phyloP scores from a whole-genome alignment of 2,113 vertebrate genomes.

The Ivindomyrus marchei region DNA sequence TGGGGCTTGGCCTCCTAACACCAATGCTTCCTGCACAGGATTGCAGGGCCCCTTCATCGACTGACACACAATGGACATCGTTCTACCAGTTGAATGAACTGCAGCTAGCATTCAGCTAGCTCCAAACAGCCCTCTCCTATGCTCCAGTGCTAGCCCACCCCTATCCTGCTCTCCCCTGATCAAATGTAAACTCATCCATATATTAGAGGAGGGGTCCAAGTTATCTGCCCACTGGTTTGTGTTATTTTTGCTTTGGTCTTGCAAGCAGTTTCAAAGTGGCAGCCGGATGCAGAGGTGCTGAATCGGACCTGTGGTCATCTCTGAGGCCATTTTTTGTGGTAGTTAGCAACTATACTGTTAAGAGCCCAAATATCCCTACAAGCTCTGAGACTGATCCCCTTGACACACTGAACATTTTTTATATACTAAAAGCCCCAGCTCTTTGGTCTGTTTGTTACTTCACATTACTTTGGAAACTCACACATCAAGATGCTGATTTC shows the following conservation, averaged over 20 bases:
- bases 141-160: neutral
- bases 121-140: neutral
- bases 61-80: neutral
- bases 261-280: neutral
- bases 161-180: neutral
- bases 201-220: neutral
- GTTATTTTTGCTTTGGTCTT: neutral
- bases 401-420: neutral
- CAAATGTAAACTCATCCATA: neutral
- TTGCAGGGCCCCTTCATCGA: neutral
- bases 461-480: neutral
- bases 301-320: neutral
- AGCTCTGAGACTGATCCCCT: too few relatives aligned
- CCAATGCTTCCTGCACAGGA: neutral
- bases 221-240: neutral
- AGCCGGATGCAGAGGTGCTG: neutral
- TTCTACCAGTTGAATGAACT: neutral
- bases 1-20: neutral
- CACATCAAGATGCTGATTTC: neutral
- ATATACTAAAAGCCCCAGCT: neutral
- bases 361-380: neutral
- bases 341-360: neutral
- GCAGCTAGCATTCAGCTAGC: neutral
- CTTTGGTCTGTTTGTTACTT: neutral
- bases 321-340: neutral